Percentiles rank a stretch among this genome's conserved stretches.
Evolutionary conservation across 1,140 invertebrate genomes (phyloP).

Genomic region (Anadara kagoshimensis): DNA sequence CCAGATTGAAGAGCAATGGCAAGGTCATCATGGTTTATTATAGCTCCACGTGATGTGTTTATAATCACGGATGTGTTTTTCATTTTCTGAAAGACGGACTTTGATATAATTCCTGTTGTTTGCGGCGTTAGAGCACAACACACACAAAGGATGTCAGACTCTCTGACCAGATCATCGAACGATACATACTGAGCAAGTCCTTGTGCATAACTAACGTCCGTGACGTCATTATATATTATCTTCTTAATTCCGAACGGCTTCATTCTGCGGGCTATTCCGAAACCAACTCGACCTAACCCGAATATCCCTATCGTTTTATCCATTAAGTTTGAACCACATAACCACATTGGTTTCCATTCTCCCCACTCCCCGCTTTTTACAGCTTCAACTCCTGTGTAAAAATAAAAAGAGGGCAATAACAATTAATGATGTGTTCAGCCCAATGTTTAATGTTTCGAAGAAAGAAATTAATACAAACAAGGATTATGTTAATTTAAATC

Average conservation of each 20-base stretch:
- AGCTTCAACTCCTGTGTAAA: slow-evolving; percentile 58
- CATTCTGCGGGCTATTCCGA: slow-evolving; percentile 80
- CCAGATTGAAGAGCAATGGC: slow-evolving; percentile 80
- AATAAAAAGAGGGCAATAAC: not conserved
- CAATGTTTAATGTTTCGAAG: no score
- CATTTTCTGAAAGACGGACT: slow-evolving; percentile 60
- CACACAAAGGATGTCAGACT: slow-evolving; percentile 69
- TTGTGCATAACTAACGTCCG: slow-evolving; percentile 75
- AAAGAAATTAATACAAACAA: no score
- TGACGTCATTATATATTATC: slow-evolving; percentile 84
- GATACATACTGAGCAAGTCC: slow-evolving; percentile 81
- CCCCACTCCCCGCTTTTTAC: slow-evolving; percentile 64
- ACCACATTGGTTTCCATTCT: slow-evolving; percentile 90
- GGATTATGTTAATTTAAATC: no score
- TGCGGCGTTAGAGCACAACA: slow-evolving; percentile 66
- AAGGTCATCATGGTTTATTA: slow-evolving; percentile 68
- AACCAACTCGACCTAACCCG: slow-evolving; percentile 84
- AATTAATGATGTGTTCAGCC: no score
- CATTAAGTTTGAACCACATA: slow-evolving; percentile 88
- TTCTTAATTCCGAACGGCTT: slow-evolving; percentile 81
- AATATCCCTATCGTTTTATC: slow-evolving; percentile 89
- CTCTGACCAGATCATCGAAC: slow-evolving; percentile 66
- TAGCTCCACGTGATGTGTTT: slow-evolving; percentile 69
- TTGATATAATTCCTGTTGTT: slow-evolving; percentile 58
- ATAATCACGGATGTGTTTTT: slow-evolving; percentile 69